These are phyloP conservation scores for Drosophila kuntzei DNA, from an alignment of 2,888 invertebrate species.

Conservation along the genomic window DNA sequence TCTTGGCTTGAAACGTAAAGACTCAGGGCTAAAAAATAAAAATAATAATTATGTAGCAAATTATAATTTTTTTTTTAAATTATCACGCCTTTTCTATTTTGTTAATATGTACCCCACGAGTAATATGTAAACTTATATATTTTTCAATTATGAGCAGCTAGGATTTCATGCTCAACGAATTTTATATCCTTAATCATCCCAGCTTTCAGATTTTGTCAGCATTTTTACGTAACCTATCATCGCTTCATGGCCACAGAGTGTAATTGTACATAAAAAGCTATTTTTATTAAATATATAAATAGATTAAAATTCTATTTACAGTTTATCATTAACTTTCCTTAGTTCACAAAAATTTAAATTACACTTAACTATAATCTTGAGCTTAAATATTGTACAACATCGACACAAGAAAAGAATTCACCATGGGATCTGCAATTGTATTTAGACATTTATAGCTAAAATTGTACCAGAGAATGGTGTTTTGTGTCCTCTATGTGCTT, in stretches of 20 bases:
- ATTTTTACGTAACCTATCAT: background rate
- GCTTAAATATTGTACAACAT: slow-evolving; percentile 53
- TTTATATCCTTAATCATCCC: too few species aligned
- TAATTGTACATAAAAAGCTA: background rate
- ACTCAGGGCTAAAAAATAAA: too few species aligned
- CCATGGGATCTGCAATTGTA: slow-evolving; percentile 15
- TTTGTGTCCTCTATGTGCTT: slow-evolving; percentile 24
- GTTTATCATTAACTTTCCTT: slow-evolving; percentile 7
- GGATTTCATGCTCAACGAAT: too few species aligned
- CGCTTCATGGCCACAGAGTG: background rate
- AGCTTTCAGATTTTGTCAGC: too few species aligned
- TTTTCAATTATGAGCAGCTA: too few species aligned
- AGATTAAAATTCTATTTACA: slow-evolving; percentile 20
- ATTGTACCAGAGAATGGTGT: slow-evolving; percentile 44
- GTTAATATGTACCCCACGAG: too few species aligned
- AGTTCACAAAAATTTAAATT: slow-evolving; percentile 34
- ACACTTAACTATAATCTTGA: slow-evolving; percentile 64
- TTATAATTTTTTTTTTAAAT: too few species aligned
- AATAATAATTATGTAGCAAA: too few species aligned
- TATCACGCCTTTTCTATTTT: too few species aligned
- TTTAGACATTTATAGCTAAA: slow-evolving; percentile 61
- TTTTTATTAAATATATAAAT: slow-evolving; percentile 3
- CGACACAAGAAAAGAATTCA: slow-evolving; percentile 46
- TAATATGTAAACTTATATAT: too few species aligned
- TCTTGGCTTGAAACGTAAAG: too few species aligned